Evolutionary conservation across 2,113 vertebrate genomes (phyloP), one percentile per base, ranked within the genome.

Genomic region (Psilopogon haemacephalus): DNA sequence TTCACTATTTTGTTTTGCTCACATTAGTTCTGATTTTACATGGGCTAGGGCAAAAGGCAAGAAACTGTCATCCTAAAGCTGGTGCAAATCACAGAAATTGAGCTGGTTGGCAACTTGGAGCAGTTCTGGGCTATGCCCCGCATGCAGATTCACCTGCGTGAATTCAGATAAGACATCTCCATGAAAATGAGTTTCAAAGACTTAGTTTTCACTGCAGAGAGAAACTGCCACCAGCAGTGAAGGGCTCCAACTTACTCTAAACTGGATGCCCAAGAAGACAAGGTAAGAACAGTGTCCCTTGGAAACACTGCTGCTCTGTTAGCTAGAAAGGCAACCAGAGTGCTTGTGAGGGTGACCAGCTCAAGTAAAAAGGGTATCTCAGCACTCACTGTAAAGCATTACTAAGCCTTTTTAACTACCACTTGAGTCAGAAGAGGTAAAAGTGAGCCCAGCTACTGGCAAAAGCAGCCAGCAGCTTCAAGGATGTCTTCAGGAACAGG

Each of bases 51-150:
- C 59, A 78, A 81, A 81, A 77, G 58, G 21, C 16, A 81, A 68
- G 33, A 75, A n/a, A n/a, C n/a, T n/a, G n/a, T n/a, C n/a, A n/a
- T n/a, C n/a, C n/a, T n/a, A n/a, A n/a, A n/a, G n/a, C n/a, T n/a
- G n/a, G n/a, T n/a, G n/a, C n/a, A n/a, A n/a, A n/a, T n/a, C n/a
- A 76, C 16, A 44, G 56, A 59, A 40, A n/a, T 74, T 32, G 86
- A 60, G 33, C 4, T 70, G n/a, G 10, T n/a, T 80, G 69, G 52
- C 48, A 80, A 35, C 12, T 14, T 6, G 35, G 70, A 56, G 28
- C 42, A 37, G 40, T 27, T 10, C 20, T 26, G 48, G 32, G 4
- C 33, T 74, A 37, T 0, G 0, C 37, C 38, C 30, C 64, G 11
- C 6, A 6, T 12, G 10, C 1, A 1, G 27, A 59, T 21, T 88